Evolutionary conservation across 92 coral and sea anemone genomes (phyloP).

Genomic region (Porites evermanni): DNA sequence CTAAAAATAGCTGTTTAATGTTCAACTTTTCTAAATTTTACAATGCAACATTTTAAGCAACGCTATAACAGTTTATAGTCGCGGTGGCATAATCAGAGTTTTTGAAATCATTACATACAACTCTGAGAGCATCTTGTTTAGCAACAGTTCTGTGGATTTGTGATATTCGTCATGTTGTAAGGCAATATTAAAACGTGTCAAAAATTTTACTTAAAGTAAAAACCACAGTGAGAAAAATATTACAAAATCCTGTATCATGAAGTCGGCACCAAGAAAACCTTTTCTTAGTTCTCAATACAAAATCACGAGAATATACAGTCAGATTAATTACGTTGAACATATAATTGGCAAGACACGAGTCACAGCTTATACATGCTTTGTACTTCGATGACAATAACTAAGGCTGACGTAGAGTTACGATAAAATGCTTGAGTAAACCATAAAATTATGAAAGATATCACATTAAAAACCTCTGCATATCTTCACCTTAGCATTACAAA

Average conservation of each 20-base stretch:
- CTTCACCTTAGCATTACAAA: neutral
- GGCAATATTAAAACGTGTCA: neutral
- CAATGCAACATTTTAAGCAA: neutral
- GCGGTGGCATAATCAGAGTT: neutral
- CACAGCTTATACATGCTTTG: neutral
- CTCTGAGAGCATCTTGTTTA: neutral
- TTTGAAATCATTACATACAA: neutral
- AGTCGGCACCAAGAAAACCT: neutral
- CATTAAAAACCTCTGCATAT: neutral
- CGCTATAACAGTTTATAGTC: neutral
- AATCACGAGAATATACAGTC: neutral
- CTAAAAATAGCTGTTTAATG: neutral
- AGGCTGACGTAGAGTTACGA: neutral
- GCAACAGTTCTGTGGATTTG: conserved; percentile 1
- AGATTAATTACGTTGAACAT: neutral
- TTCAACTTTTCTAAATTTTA: neutral
- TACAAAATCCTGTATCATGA: neutral
- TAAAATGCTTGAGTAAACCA: neutral
- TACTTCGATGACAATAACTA: conserved; percentile 11
- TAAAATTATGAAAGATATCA: neutral
- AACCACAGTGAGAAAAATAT: neutral
- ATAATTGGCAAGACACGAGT: conserved; percentile 18
- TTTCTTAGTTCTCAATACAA: neutral
- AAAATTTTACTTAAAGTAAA: neutral
- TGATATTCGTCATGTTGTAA: conserved; percentile 2